Conservation (phyloP, 2,888 invertebrate species). For the Chironomus riparius region DNA sequence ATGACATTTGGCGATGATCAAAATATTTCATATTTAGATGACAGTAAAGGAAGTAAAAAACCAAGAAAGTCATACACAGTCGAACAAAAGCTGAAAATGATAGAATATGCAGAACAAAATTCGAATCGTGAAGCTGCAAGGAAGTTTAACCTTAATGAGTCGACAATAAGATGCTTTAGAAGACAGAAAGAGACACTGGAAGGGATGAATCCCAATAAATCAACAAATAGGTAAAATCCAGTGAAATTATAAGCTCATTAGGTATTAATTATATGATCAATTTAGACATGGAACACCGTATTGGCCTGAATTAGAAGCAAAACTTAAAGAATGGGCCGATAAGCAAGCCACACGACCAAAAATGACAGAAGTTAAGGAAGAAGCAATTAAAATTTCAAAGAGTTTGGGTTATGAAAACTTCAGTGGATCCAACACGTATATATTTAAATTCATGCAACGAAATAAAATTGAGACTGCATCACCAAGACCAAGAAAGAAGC, state of each 20-base stretch:
- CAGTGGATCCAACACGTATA: slow-evolving; percentile 2
- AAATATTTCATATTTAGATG: neutral
- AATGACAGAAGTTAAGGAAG: neutral
- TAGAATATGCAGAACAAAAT: slow-evolving; percentile 36
- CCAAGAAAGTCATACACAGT: slow-evolving; percentile 32
- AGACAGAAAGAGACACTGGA: slow-evolving; percentile 30
- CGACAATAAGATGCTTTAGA: slow-evolving; percentile 37
- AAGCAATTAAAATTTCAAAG: neutral
- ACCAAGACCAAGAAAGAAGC: neutral
- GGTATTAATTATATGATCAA: too few relatives aligned
- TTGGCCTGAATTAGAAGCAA: slow-evolving; percentile 14
- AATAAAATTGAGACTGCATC: neutral
- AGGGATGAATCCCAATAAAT: neutral
- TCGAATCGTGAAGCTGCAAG: slow-evolving; percentile 35
- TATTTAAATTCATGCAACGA: slow-evolving; percentile 14
- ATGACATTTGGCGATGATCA: too few relatives aligned
- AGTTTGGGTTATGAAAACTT: neutral
- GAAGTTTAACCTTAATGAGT: slow-evolving; percentile 36
- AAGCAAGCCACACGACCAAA: neutral
- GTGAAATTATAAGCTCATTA: too few relatives aligned
- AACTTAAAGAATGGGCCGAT: neutral
- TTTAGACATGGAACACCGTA: neutral
- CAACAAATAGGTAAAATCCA: neutral
- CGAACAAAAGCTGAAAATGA: slow-evolving; percentile 36
- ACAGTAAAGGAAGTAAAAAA: neutral